Evolutionary conservation across 1,140 invertebrate genomes (phyloP).

Genomic region (Ptiloglossa arizonensis): DNA sequence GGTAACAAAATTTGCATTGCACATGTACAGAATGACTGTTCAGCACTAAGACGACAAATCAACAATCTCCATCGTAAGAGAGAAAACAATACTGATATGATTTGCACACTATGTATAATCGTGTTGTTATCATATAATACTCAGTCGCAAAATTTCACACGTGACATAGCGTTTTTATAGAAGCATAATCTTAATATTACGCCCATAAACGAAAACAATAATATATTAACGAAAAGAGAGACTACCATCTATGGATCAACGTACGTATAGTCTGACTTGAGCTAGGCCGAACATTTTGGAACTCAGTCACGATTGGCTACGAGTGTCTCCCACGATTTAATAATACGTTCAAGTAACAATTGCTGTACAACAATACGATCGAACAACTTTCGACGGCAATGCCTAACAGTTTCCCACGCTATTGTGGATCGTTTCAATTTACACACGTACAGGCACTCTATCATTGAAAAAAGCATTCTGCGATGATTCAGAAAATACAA

Average conservation of each 20-base stretch:
- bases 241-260: constrained; percentile 11
- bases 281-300: constrained; percentile 65
- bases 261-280: constrained; percentile 45
- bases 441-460: constrained; percentile 55
- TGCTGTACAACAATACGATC: constrained; percentile 14
- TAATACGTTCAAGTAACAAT: constrained; percentile 30
- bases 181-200: constrained; percentile 50
- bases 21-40: constrained; percentile 73
- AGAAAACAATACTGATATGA: constrained; percentile 65
- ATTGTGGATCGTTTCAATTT: constrained; percentile 29
- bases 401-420: neutral
- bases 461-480: constrained; percentile 36
- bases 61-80: constrained; percentile 67
- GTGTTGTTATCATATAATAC: constrained; percentile 56
- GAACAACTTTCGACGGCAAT: neutral
- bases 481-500: neutral
- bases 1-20: constrained; percentile 77
- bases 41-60: constrained; percentile 68
- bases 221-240: constrained; percentile 45
- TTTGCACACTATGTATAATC: constrained; percentile 51
- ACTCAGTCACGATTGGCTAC: constrained; percentile 54
- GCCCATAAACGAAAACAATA: constrained; percentile 23
- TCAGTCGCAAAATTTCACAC: constrained; percentile 65
- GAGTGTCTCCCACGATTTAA: constrained; percentile 6
- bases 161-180: constrained; percentile 50